phyloP scores from a whole-genome alignment of 2,113 vertebrate genomes.

The Anser brachyrhynchus region DNA sequence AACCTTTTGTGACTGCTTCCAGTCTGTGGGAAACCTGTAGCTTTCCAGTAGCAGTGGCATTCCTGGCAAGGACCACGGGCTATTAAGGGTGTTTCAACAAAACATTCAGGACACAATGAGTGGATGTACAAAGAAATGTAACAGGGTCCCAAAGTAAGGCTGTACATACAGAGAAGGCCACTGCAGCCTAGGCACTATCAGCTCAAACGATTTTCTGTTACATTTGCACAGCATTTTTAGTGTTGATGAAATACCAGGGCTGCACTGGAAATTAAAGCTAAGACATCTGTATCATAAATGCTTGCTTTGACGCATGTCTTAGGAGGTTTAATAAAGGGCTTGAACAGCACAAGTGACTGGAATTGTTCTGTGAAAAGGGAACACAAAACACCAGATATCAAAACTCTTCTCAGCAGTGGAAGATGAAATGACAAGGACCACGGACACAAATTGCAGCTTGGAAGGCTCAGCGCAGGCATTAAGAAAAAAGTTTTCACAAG shows the following conservation, averaged over 20 bases:
- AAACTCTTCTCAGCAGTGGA: neutral
- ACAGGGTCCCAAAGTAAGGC: rapidly evolving
- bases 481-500: neutral
- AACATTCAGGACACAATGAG: neutral
- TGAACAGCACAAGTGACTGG: neutral
- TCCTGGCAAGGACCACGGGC: neutral
- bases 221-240: neutral
- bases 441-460: neutral
- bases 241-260: neutral
- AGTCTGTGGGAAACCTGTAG: neutral
- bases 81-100: neutral
- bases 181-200: neutral
- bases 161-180: neutral
- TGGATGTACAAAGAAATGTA: neutral
- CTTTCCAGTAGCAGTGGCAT: neutral
- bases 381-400: neutral
- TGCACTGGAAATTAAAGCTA: neutral
- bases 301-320: neutral
- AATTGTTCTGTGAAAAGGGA: neutral
- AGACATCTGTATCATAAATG: neutral
- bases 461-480: neutral
- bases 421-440: neutral
- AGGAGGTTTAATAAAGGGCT: neutral
- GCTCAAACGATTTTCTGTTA: neutral
- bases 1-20: neutral